These are phyloP conservation scores for Erannis defoliaria DNA, from an alignment of 2,888 invertebrate genomes.

Conservation along the genomic window DNA sequence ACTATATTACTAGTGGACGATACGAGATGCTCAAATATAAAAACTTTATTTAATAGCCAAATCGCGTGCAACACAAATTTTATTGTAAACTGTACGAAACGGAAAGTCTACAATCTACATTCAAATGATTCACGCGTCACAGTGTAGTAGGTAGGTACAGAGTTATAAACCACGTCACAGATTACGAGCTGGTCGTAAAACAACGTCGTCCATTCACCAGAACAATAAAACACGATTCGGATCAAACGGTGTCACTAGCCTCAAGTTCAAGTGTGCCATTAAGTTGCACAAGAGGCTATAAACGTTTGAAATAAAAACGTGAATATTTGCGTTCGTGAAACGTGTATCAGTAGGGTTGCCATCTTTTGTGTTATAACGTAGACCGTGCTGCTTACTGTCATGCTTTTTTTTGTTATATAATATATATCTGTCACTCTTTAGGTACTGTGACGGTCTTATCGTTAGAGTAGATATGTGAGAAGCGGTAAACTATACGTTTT, in stretches of 20 bases:
- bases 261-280: slow-evolving; percentile 85
- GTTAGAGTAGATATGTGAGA: too few species aligned
- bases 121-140: slow-evolving; percentile 71
- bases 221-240: slow-evolving; percentile 84
- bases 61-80: slow-evolving; percentile 31
- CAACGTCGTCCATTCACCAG: slow-evolving; percentile 80
- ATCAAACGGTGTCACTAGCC: slow-evolving; percentile 85
- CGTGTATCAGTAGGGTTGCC: slow-evolving; percentile 38
- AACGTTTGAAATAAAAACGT: slow-evolving; percentile 81
- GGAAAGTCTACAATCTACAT: slow-evolving; percentile 72
- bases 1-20: slow-evolving; percentile 1
- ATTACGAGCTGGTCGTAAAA: slow-evolving; percentile 82
- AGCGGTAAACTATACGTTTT: too few species aligned
- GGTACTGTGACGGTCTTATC: too few species aligned
- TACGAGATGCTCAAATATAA: slow-evolving; percentile 8
- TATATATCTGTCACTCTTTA: not conserved
- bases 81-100: slow-evolving; percentile 59
- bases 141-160: slow-evolving; percentile 63
- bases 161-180: slow-evolving; percentile 72
- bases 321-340: slow-evolving; percentile 69
- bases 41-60: slow-evolving; percentile 18
- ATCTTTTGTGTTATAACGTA: not conserved
- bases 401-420: too few species aligned
- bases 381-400: not conserved
- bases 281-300: slow-evolving; percentile 83